phyloP scores from a whole-genome alignment of 2,113 vertebrate genomes.

The Caranx melampygus region DNA sequence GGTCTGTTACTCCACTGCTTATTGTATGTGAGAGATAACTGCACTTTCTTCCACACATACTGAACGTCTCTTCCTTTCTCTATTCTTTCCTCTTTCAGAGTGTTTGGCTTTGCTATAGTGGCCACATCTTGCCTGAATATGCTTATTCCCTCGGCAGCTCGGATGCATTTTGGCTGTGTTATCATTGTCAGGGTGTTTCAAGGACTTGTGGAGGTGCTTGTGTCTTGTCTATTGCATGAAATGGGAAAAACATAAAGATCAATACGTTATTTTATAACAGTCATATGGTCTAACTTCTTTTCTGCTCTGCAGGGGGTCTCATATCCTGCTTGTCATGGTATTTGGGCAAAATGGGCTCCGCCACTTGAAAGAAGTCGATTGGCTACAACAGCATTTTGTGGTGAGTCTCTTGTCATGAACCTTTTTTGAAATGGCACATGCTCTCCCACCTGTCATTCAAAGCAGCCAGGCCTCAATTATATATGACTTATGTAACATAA shows the following conservation, averaged over 20 bases:
- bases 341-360: conserved; percentile 92
- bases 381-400: conserved; percentile 90
- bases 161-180: conserved; percentile 90
- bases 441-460: no score
- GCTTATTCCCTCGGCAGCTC: conserved; percentile 91
- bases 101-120: conserved; percentile 94
- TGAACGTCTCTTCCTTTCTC: background rate
- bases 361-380: conserved; percentile 89
- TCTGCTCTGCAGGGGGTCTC: conserved; percentile 87
- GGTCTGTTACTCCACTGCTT: conserved; percentile 72
- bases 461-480: no score
- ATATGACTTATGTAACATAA: no score
- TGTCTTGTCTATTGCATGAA: background rate
- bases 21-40: background rate
- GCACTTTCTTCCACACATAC: background rate
- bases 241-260: background rate
- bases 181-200: conserved; percentile 91
- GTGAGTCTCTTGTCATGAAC: conserved; percentile 68
- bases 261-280: background rate
- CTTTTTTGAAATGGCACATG: no score
- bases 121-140: conserved; percentile 92
- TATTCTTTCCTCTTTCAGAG: conserved; percentile 76
- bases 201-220: conserved; percentile 91
- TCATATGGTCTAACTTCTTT: background rate
- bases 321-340: conserved; percentile 94